Evolutionary conservation across 1,140 invertebrate genomes (phyloP).

Genomic region (Penaeus vannamei): DNA sequence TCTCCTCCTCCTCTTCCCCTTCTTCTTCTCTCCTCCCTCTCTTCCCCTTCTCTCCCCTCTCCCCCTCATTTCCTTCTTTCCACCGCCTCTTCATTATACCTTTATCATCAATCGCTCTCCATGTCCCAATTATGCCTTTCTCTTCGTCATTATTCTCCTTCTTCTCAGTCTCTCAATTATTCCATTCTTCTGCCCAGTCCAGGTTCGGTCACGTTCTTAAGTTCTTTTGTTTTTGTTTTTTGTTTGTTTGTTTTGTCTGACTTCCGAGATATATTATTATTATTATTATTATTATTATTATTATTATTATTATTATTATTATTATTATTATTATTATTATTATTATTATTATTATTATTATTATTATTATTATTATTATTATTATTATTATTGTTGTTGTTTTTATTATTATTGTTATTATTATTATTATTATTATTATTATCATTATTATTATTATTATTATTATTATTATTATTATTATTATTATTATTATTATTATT

Average conservation of each 20-base stretch:
- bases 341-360: too few relatives aligned
- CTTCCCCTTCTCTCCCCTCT: not conserved
- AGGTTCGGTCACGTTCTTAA: not conserved
- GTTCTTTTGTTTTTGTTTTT: not conserved
- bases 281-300: too few relatives aligned
- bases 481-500: too few relatives aligned
- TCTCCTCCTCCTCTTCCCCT: slow-evolving; percentile 11
- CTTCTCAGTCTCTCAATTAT: not conserved
- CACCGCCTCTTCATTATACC: not conserved
- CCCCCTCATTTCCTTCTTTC: not conserved
- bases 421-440: too few relatives aligned
- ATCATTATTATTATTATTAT: too few relatives aligned
- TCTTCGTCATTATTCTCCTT: not conserved
- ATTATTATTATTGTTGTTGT: too few relatives aligned
- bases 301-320: too few relatives aligned
- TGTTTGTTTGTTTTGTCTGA: not conserved
- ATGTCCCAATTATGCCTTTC: not conserved
- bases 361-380: too few relatives aligned
- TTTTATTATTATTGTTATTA: too few relatives aligned
- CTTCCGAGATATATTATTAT: not conserved
- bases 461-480: too few relatives aligned
- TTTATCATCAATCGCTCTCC: not conserved
- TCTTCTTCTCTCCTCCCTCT: slow-evolving; percentile 12
- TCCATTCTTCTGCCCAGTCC: not conserved
- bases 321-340: too few relatives aligned